A percentile compares a stretch with the other conserved stretches of the same genome.
phyloP scores from a whole-genome alignment of 2,113 vertebrate species.

The Bufo bufo region DNA sequence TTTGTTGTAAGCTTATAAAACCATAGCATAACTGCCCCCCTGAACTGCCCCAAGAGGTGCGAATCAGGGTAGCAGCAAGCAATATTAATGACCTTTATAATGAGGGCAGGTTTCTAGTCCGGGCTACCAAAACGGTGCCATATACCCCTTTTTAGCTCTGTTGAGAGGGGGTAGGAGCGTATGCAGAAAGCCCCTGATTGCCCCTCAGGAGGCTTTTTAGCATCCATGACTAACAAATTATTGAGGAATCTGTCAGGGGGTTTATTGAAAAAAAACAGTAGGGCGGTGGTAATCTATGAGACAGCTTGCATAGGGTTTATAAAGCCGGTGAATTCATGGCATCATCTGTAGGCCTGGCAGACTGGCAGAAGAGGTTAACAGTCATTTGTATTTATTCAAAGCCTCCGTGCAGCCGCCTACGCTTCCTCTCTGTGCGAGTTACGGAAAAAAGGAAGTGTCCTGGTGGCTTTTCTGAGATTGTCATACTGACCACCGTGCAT shows the following conservation, averaged over 20 bases:
- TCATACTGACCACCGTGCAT: constrained; percentile 25
- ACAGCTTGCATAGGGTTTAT: not conserved
- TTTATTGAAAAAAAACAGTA: not conserved
- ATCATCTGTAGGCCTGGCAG: not conserved
- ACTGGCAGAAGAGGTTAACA: constrained; percentile 35
- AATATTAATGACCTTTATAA: no score
- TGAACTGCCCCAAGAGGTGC: no score
- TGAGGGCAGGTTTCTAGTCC: not conserved
- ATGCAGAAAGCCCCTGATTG: not conserved
- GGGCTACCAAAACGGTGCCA: not conserved
- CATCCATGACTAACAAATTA: not conserved
- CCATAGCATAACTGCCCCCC: no score
- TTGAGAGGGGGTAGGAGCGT: not conserved
- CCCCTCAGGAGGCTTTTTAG: not conserved
- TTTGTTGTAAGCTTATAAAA: no score
- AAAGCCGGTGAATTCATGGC: constrained; percentile 14
- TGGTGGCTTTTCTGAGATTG: constrained; percentile 34
- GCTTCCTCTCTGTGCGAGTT: constrained; percentile 55
- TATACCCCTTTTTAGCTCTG: not conserved
- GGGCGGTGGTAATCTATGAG: no score
- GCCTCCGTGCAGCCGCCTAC: constrained; percentile 48
- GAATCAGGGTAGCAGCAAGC: no score
- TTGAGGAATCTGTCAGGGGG: not conserved
- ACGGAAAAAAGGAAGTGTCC: constrained; percentile 50
- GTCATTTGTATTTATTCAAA: constrained; percentile 56